Base-by-base conservation (phyloP, 2,888 invertebrate genomes). In the Nowickia ferox region DNA sequence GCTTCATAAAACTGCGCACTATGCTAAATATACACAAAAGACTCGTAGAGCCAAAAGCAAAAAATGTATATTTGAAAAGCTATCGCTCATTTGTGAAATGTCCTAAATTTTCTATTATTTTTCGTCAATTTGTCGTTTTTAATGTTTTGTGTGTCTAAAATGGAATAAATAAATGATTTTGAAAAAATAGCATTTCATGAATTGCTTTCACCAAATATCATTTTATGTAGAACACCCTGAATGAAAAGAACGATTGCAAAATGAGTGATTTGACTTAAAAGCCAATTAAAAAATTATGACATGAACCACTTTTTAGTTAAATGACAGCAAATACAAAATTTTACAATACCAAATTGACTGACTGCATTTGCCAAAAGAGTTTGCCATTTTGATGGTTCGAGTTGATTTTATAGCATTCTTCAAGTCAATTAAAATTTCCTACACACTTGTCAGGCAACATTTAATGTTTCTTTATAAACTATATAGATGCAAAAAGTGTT, bases 201-300 rank as follows among this genome's bases (percentile, higher is more conserved):
- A 13, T 15, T 57, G 30, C 57, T 61, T 40, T n/a, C 9, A 13
- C 55, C 53, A 55, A 55, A 57, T 9, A 30, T 38, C 0, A 30
- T 15, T 5, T 30, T 38, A 15, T 57, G 1, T 57, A 15, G 19
- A 53, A 11, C 11, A 11, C 4, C 19, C 10, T 19, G 11, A 53
- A 22, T 9, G 11, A 48, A 66, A 6, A 19, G 44, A 66, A 8
- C 19, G 13, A 61, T 59, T 9, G 19, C 6, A 55, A 55, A 0
- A 59, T 19, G 9, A 22, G 5, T 8, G 9, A 3, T 22, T 65
- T 19, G 9, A 40, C 9, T 22, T 65, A 3, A 15, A 46, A 19
- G 69, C 53, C 69, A 71, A 71, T 55, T 71, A 55, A 55, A 55
- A 55, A 55, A 13, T 22, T 71, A 55, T 55, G 42, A 42, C 55